Evolutionary conservation across 2,113 vertebrate species (phyloP), one percentile per base, ranked within the genome.

Genomic region (Pygoscelis adeliae): DNA sequence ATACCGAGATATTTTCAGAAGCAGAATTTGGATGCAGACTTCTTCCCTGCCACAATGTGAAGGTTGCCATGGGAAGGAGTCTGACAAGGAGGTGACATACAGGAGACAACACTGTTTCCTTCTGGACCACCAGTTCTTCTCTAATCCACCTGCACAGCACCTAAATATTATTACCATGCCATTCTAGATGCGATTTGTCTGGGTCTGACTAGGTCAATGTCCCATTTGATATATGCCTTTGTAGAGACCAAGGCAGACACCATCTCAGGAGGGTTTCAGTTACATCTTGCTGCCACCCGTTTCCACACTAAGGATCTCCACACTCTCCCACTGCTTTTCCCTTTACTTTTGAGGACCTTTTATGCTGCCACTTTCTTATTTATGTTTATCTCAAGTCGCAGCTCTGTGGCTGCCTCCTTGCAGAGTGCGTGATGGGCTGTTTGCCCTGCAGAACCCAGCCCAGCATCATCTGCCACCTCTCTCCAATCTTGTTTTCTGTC

Each of bases 151-250:
- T 22, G 13, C 17, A 85, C 17, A 79, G 16, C 32, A 53, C 10
- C 13, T 66, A 25, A 59, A 40, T 70, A 21, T 25, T 58, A 44
- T n/a, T 49, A 34, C 12, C 42, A 2, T 70, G 18, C 11, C 15
- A 59, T 5, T 20, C 36, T 47, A 70, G n/a, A 44, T 13, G 22
- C 2, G 4, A n/a, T 87, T 79, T 74, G 3, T 26, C 40, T n/a
- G 9, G 2, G 8, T 34, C 46, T 89, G 34, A 72, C 6, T 7
- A 49, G 6, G 6, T 65, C 27, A 63, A 5, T 0, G 0, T 71
- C 10, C 6, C 23, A 12, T 38, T 26, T 49, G 29, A 72, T 3
- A 13, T 2, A 40, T 0, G 3, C 6, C 11, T 87, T 70, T 67
- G 16, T 30, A 74, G 17, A 58, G 2, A 70, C 3, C 3, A 50